These are phyloP conservation scores for Bovichtus diacanthus DNA, from an alignment of 2,797 vertebrate genomes.

Conservation along the genomic window DNA sequence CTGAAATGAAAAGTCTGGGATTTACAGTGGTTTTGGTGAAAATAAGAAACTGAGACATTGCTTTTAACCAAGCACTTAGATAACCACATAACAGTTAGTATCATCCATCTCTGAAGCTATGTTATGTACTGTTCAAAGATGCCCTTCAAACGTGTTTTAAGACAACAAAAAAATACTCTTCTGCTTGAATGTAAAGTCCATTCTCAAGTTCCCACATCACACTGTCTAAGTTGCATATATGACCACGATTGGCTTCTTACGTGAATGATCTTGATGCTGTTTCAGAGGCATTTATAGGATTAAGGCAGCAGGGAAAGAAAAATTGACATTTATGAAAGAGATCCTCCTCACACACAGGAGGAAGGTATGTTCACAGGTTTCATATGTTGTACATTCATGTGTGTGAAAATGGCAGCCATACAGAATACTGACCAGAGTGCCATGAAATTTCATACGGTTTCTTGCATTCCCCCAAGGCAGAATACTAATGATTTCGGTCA, in stretches of 20 bases:
- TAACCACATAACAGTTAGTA: too few species aligned
- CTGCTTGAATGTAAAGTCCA: neutral
- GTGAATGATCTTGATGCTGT: neutral
- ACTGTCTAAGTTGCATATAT: neutral
- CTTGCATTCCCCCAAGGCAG: slow-evolving; percentile 1
- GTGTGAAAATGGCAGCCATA: slow-evolving; percentile 4
- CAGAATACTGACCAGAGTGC: neutral
- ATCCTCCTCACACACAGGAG: slow-evolving; percentile 2
- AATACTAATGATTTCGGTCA: neutral
- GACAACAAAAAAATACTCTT: neutral
- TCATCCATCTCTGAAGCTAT: too few species aligned
- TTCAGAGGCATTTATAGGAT: neutral
- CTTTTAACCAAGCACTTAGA: too few species aligned
- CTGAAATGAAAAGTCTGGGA: neutral
- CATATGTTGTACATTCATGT: neutral
- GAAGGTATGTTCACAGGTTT: slow-evolving; percentile 24
- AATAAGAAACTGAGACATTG: neutral
- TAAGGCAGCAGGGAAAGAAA: neutral
- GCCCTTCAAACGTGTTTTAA: neutral
- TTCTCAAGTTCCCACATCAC: neutral
- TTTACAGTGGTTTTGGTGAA: neutral
- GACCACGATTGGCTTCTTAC: neutral
- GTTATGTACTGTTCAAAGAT: too few species aligned
- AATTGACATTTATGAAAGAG: neutral
- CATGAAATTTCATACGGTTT: neutral